A percentile compares a stretch with the other conserved stretches of the same genome.
Evolutionary conservation across 2,888 invertebrate species (phyloP).

Genomic region (Myopa tessellatipennis): DNA sequence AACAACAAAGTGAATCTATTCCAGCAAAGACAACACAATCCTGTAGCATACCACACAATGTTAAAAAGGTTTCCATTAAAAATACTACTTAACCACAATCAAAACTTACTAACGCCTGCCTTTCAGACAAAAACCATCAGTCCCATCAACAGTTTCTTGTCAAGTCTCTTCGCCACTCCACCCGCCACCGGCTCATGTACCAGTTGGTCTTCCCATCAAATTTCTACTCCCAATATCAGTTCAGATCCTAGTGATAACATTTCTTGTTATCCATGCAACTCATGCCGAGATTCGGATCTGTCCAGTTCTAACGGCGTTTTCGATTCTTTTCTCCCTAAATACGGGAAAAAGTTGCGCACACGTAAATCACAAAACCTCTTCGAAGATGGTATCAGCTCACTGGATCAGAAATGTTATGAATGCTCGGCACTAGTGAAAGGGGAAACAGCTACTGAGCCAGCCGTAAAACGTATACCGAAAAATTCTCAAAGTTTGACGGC

Average conservation of each 20-base stretch:
- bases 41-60: slow-evolving; percentile 42
- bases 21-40: slow-evolving; percentile 41
- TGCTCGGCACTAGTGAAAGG: not conserved
- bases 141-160: slow-evolving; percentile 58
- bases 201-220: slow-evolving; percentile 53
- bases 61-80: not conserved
- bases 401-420: slow-evolving; percentile 49
- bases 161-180: slow-evolving; percentile 60
- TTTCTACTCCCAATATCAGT: not conserved
- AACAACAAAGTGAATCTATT: slow-evolving; percentile 29
- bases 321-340: slow-evolving; percentile 60
- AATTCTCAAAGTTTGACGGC: slow-evolving; percentile 76
- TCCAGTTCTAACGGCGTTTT: slow-evolving; percentile 54
- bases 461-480: slow-evolving; percentile 41
- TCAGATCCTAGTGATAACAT: slow-evolving; percentile 1
- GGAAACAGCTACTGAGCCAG: not conserved
- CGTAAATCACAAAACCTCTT: slow-evolving; percentile 59
- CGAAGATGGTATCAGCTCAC: slow-evolving; percentile 58
- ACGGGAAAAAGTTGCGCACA: slow-evolving; percentile 62
- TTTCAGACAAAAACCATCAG: slow-evolving; percentile 51
- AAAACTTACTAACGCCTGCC: too few species aligned
- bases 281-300: slow-evolving; percentile 6
- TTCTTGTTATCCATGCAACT: slow-evolving; percentile 31
- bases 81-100: too few species aligned
- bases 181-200: slow-evolving; percentile 52